A percentile compares a stretch with the other conserved stretches of the same genome.
Evolutionary conservation across 2,113 vertebrate species (phyloP).

Genomic region (Myocastor coypus): DNA sequence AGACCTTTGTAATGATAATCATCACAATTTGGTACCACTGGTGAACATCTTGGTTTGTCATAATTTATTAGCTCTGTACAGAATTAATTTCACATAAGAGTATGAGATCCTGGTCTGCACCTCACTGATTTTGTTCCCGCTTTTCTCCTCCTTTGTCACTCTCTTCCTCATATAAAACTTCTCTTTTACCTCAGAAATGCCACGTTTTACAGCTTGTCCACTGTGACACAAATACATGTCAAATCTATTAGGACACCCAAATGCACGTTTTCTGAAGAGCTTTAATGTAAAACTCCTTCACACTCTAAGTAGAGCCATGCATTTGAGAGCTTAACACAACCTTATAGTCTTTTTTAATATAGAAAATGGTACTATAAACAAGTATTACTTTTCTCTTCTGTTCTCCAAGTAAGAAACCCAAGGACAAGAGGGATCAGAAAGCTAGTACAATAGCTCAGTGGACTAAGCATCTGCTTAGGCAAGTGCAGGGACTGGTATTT

Average conservation of each 20-base stretch:
- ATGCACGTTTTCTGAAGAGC: neutral
- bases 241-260: neutral
- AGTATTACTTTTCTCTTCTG: neutral
- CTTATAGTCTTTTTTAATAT: neutral
- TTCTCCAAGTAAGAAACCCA: neutral
- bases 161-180: neutral
- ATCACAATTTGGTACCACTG: neutral
- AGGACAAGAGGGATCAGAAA: neutral
- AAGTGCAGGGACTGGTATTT: no score
- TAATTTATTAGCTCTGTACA: constrained; percentile 32
- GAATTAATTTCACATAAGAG: constrained; percentile 27
- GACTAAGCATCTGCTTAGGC: no score
- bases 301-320: neutral
- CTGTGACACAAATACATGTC: neutral
- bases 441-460: no score
- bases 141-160: neutral
- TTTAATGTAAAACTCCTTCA: neutral
- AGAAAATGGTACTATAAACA: neutral
- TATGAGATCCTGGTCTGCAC: neutral
- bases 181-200: neutral
- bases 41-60: neutral
- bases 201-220: neutral
- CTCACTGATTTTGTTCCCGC: neutral
- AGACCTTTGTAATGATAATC: neutral
- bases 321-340: neutral